Percentiles rank a stretch among this genome's conserved stretches.
Conservation (phyloP, 2,797 vertebrate species). For the Austrolebias charrua region DNA sequence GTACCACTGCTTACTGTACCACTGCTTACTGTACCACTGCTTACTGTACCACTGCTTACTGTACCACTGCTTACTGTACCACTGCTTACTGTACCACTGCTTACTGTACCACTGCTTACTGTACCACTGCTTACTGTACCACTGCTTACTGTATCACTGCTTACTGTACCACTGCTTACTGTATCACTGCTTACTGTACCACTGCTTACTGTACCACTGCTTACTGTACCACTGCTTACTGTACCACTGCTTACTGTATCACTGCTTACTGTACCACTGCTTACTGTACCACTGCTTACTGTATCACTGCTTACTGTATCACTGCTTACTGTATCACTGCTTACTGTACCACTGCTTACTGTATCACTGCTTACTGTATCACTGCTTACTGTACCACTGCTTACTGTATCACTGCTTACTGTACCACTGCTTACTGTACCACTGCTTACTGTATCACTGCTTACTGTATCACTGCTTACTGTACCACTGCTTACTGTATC, state of each 20-base stretch:
- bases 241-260: conserved; percentile 72
- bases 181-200: conserved; percentile 72
- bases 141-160: conserved; percentile 73
- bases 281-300: conserved; percentile 73
- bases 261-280: conserved; percentile 73
- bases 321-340: conserved; percentile 73
- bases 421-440: conserved; percentile 72
- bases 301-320: conserved; percentile 72
- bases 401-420: conserved; percentile 73
- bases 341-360: conserved; percentile 73
- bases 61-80: conserved; percentile 72
- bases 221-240: conserved; percentile 73
- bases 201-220: conserved; percentile 73
- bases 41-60: conserved; percentile 73
- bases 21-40: conserved; percentile 73
- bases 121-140: conserved; percentile 72
- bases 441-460: conserved; percentile 73
- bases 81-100: conserved; percentile 73
- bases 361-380: conserved; percentile 72
- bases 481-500: conserved; percentile 72
- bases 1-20: conserved; percentile 72
- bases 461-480: conserved; percentile 73
- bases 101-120: conserved; percentile 73
- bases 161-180: conserved; percentile 73
- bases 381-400: conserved; percentile 73